Conservation (phyloP, 1,140 invertebrate species). For the Drosophila kurseongensis region DNA sequence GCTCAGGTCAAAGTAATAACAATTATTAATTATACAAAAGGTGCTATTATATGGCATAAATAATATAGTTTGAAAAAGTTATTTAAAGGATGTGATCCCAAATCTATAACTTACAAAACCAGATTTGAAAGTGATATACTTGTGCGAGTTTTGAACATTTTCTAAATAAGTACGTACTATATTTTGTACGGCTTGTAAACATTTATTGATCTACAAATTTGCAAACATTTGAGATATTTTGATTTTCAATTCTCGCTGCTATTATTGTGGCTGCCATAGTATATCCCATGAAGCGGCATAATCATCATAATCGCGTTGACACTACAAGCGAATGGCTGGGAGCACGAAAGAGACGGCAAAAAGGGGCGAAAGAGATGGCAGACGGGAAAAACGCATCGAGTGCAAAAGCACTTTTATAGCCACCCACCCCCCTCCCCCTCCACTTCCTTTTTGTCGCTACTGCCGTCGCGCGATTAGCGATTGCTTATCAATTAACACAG, state of each 20-base stretch:
- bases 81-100: too few species aligned
- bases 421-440: not conserved
- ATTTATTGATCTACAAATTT: too few species aligned
- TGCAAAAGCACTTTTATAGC: conserved; percentile 4
- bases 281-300: conserved; percentile 60
- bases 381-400: conserved; percentile 14
- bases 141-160: too few species aligned
- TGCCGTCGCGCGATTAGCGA: conserved; percentile 39
- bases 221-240: too few species aligned
- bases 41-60: too few species aligned
- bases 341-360: not conserved
- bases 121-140: too few species aligned
- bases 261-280: conserved; percentile 2
- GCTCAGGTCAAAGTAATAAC: conserved; percentile 8
- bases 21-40: too few species aligned
- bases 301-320: conserved; percentile 75
- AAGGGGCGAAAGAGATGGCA: not conserved
- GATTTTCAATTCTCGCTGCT: not conserved
- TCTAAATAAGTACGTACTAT: too few species aligned
- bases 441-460: not conserved
- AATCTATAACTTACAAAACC: too few species aligned
- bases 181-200: too few species aligned
- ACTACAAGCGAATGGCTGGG: conserved; percentile 45
- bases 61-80: too few species aligned
- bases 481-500: conserved; percentile 74